Evolutionary conservation across 2,888 invertebrate genomes (phyloP), one percentile per base, ranked within the genome.

Genomic region (Hydrotaea diabolus): DNA sequence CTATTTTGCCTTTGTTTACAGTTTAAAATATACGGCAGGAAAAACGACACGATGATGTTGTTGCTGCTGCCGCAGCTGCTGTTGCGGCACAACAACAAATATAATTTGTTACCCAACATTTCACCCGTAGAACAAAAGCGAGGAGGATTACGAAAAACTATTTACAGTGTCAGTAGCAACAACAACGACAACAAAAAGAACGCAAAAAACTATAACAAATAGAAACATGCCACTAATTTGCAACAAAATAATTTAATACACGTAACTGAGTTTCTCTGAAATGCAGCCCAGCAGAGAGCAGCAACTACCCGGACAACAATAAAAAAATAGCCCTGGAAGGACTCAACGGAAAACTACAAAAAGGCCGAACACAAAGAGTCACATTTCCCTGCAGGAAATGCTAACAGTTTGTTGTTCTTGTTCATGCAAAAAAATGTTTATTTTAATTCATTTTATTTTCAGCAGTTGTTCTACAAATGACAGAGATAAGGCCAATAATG

Each of bases 201-300:
- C 2, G 21, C 31, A 31, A 53, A 53, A 55, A 43, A 66, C 21
- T 66, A 66, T 66, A 39, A 55, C 11, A 73, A 53, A 77, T 15
- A 74, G 43, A 69, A 78, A 81, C 78, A 81, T 78, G 64, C 78
- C 64, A 81, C 81, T 84, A 84, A 84, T 81, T 81, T 84, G 21
- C 39, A 53, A 23, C 46, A 57, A 73, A 76, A 55, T 73, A 79
- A 73, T 76, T 72, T 78, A 66, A 78, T 72, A 43, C 49, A 77
- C 66, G 79, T 73, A 77, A 69, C 43, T 72, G 55, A 43, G 49
- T 73, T 76, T 64, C 73, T 75, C 11, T 17, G 13, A 11, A 74
- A 62, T 21, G 36, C 39, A 8, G 43, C 39, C 39, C 39, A 2
- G 3, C 49, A 49, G 15, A 49, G 49, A 15, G 15, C 64, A n/a